Evolutionary conservation across 1,140 invertebrate species (phyloP).

Genomic region (Luehdorfia chinensis): DNA sequence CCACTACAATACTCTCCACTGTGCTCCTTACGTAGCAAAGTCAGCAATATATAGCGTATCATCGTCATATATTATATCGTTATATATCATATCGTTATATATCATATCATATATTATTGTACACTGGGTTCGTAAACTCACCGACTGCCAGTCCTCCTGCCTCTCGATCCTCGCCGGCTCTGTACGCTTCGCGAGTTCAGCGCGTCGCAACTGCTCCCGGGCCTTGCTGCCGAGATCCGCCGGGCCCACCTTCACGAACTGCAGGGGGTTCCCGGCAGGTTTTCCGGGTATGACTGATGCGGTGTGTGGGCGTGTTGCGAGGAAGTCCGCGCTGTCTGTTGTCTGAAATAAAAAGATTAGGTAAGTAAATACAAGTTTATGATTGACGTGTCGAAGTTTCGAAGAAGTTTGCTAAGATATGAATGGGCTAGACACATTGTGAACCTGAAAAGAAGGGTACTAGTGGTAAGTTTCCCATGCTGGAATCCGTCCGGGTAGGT

Average conservation of each 20-base stretch:
- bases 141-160: slow-evolving; percentile 95
- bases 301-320: slow-evolving; percentile 62
- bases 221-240: slow-evolving; percentile 89
- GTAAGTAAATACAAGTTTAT: background rate
- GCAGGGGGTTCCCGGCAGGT: slow-evolving; percentile 89
- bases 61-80: too few relatives aligned
- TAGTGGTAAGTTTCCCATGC: too few relatives aligned
- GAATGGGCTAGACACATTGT: too few relatives aligned
- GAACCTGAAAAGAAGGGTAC: too few relatives aligned
- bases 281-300: slow-evolving; percentile 80
- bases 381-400: too few relatives aligned
- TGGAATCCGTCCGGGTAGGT: too few relatives aligned
- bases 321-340: slow-evolving; percentile 70
- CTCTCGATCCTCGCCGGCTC: slow-evolving; percentile 85
- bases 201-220: slow-evolving; percentile 90
- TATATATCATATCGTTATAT: too few relatives aligned
- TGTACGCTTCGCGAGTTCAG: slow-evolving; percentile 88
- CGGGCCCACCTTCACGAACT: slow-evolving; percentile 90
- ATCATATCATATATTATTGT: too few relatives aligned
- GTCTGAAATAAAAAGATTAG: slow-evolving; percentile 44
- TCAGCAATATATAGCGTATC: too few relatives aligned
- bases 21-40: too few relatives aligned
- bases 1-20: too few relatives aligned
- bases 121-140: slow-evolving; percentile 75
- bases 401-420: too few relatives aligned